Base-by-base conservation (phyloP, 2,888 invertebrate species). In the Andrena marginata region DNA sequence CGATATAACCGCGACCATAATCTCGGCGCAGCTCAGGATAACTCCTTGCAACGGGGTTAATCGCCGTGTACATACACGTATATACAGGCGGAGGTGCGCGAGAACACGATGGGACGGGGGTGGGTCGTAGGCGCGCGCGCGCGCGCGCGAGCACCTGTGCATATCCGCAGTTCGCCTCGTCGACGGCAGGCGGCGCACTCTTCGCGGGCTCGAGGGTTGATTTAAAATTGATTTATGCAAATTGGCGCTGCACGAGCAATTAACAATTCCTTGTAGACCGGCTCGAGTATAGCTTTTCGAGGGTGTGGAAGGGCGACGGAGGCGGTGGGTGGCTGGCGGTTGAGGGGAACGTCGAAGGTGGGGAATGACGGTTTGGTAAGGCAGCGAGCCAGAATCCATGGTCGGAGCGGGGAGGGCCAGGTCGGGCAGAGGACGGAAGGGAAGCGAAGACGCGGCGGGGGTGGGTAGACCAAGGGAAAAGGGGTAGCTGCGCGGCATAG, bases 221-320 rank as follows among this genome's bases (percentile, higher is more conserved):
- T 94, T 93, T 93, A 92, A 93, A 93, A 94, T 94, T 93, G 93
- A 94, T 94, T 93, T 91, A 94, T 93, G 93, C 93, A 93, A 93
- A 93, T 93, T 94, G 93, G 90, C 91, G 92, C 92, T 92, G 93
- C 92, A 93, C 92, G 93, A 93, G 93, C 93, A 93, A 93, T 94
- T 93, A 94, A 93, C 93, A 93, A 93, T 94, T 94, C 93, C 93
- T 93, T 93, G 93, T 92, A 92, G 92, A 92, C 89, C 86, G 90
- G 90, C 89, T 88, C 87, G 85, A 89, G 91, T 92, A 92, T 90
- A 92, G 91, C 90, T 91, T 92, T 91, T 90, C 86, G 88, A 85
- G 79, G 85, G 82, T 77, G 80, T 76, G 85, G 76, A 75, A 85
- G 85, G 76, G 82, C 73, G 87, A 67, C 76, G 31, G 65, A 68